Percentiles rank a stretch among this genome's conserved stretches.
phyloP scores from a whole-genome alignment of 1,140 invertebrate species.

The Tribolium madens region DNA sequence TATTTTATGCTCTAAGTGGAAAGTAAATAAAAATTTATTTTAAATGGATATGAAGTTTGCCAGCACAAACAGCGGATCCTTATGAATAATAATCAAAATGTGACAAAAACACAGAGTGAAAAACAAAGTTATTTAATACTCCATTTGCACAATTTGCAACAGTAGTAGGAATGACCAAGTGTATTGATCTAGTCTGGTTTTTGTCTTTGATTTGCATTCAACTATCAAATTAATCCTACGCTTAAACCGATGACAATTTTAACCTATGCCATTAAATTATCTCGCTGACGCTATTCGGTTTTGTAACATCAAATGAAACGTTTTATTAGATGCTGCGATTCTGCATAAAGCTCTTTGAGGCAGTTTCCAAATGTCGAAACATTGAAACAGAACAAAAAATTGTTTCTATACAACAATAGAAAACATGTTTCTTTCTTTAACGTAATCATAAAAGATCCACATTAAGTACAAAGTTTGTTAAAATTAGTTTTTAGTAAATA shows the following conservation, averaged over 20 bases:
- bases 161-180: not conserved
- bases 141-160: not conserved
- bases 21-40: conserved; percentile 15
- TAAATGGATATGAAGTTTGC: not conserved
- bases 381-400: not conserved
- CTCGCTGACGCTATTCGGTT: not conserved
- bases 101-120: not conserved
- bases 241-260: not conserved
- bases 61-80: not conserved
- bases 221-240: not conserved
- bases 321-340: not conserved
- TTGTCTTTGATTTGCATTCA: not conserved
- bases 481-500: not conserved
- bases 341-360: not conserved
- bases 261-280: not conserved
- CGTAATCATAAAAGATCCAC: not conserved
- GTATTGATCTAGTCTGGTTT: not conserved
- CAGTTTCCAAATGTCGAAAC: not conserved
- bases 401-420: not conserved
- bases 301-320: not conserved
- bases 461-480: not conserved
- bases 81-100: not conserved
- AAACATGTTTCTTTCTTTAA: not conserved
- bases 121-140: not conserved
- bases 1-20: not conserved